Evolutionary conservation across 2,113 vertebrate genomes (phyloP).

Genomic region (Trinectes maculatus): DNA sequence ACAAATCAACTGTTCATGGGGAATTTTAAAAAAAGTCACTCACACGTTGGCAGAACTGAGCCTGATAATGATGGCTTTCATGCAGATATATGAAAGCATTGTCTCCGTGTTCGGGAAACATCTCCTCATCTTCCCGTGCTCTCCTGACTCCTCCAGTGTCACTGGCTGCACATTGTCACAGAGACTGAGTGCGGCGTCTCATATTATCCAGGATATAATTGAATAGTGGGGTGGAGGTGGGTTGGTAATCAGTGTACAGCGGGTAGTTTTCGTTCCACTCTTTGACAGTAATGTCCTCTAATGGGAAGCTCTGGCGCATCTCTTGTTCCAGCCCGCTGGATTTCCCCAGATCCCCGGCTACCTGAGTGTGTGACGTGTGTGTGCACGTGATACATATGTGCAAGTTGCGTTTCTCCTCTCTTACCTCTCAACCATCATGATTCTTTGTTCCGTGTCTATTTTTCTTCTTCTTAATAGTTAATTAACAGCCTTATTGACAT

Average conservation of each 20-base stretch:
- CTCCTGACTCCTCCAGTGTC: constrained; percentile 51
- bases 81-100: constrained; percentile 25
- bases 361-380: constrained; percentile 18
- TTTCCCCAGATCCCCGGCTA: constrained; percentile 40
- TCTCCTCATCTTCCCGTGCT: constrained; percentile 45
- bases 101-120: constrained; percentile 44
- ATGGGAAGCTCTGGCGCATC: constrained; percentile 71
- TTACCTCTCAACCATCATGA: no score
- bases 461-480: not conserved
- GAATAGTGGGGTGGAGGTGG: constrained; percentile 70
- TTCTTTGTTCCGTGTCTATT: not conserved
- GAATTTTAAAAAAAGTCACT: not conserved
- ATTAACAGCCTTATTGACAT: constrained; percentile 54
- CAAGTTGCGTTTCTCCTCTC: no score
- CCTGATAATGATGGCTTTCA: not conserved
- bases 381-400: constrained; percentile 3
- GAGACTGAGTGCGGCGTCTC: constrained; percentile 53
- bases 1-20: no score
- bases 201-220: constrained; percentile 75
- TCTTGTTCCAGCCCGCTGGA: constrained; percentile 69
- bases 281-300: constrained; percentile 80
- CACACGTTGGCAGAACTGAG: constrained; percentile 4
- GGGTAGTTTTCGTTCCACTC: constrained; percentile 72
- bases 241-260: constrained; percentile 75
- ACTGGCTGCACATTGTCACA: constrained; percentile 42